A percentile compares a stretch with the other conserved stretches of the same genome.
phyloP scores from a whole-genome alignment of 1,140 invertebrate species.

The Atta texana region DNA sequence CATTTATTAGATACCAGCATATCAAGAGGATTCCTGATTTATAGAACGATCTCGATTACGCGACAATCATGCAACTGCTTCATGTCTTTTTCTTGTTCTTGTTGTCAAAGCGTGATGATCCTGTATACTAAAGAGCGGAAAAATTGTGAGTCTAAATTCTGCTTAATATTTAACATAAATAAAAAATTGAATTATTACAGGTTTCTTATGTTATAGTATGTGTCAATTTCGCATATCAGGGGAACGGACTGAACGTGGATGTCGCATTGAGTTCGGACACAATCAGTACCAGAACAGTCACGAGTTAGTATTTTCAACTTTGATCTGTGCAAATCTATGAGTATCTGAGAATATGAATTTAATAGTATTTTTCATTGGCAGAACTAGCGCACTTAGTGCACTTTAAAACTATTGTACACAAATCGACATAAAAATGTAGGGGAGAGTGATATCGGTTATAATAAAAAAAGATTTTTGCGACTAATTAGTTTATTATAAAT shows the following conservation, averaged over 20 bases:
- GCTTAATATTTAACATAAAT: constrained; percentile 2
- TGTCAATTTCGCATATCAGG: constrained; percentile 78
- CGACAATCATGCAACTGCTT: constrained; percentile 73
- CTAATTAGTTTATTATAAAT: too few species aligned
- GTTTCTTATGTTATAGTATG: constrained; percentile 76
- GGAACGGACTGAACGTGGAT: constrained; percentile 74
- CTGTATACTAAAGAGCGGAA: constrained; percentile 67
- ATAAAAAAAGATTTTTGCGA: too few species aligned
- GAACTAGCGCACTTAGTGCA: too few species aligned
- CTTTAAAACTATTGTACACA: too few species aligned
- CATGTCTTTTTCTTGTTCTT: constrained; percentile 68
- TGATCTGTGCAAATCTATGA: neutral
- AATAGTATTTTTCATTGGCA: too few species aligned
- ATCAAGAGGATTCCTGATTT: constrained; percentile 63
- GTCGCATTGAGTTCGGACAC: constrained; percentile 73
- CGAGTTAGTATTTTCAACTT: constrained; percentile 69
- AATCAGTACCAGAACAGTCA: constrained; percentile 71
- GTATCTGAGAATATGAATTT: too few species aligned
- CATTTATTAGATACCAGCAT: constrained; percentile 30
- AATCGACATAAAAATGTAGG: too few species aligned
- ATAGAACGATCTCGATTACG: constrained; percentile 61
- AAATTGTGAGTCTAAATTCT: constrained; percentile 71
- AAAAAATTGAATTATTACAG: neutral
- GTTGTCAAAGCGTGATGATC: constrained; percentile 78
- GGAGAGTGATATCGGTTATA: too few species aligned